Conservation (phyloP, 2,888 invertebrate genomes). For the Ophion ellenae region DNA sequence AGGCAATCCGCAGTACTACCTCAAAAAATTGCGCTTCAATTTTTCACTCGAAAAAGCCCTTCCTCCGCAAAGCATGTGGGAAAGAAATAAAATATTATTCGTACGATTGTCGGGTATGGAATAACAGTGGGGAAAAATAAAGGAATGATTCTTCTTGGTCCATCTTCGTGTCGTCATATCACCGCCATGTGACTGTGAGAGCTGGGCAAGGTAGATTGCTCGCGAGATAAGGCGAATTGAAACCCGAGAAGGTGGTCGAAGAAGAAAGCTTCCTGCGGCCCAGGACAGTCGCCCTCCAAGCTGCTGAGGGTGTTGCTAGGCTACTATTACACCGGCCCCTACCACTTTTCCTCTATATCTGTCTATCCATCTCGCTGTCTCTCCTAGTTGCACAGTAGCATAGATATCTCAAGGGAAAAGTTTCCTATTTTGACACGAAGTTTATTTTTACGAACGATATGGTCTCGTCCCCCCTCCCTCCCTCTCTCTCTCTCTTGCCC, state of each 20-base stretch:
- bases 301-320: conserved; percentile 81
- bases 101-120: conserved; percentile 8
- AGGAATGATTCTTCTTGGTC: conserved; percentile 31
- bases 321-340: conserved; percentile 72
- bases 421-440: conserved; percentile 24
- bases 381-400: conserved; percentile 64
- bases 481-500: no score
- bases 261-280: conserved; percentile 61
- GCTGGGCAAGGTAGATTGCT: conserved; percentile 75
- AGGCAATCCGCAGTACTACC: no score
- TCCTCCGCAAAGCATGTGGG: no score
- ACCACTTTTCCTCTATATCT: conserved; percentile 28
- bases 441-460: not conserved
- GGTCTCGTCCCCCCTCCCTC: no score
- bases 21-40: no score
- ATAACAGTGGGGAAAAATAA: conserved; percentile 32
- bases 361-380: conserved; percentile 42
- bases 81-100: no score
- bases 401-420: conserved; percentile 62
- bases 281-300: conserved; percentile 66
- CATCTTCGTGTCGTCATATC: conserved; percentile 44
- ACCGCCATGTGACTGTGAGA: conserved; percentile 42
- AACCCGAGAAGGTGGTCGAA: conserved; percentile 75
- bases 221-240: conserved; percentile 80
- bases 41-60: no score